Base-by-base conservation (phyloP, 2,797 vertebrate genomes). In the Channa striata region DNA sequence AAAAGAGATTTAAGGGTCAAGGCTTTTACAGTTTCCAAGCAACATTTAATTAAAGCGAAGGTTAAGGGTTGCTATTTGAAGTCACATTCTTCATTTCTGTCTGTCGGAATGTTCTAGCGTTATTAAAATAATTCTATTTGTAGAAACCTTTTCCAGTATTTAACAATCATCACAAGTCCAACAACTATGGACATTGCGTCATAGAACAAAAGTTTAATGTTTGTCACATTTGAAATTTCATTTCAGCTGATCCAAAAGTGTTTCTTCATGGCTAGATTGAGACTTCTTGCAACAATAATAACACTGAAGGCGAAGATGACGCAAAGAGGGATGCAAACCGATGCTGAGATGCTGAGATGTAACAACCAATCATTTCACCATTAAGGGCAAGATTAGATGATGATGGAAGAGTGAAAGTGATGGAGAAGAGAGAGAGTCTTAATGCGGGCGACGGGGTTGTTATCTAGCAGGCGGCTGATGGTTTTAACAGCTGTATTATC, bases 401-500 rank as follows among this genome's bases (percentile, higher is more conserved):
- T 16, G 63, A 58, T 33, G 25, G 58, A 25, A 4, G 73, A 83
- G 65, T 17, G 68, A 77, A 69, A 77, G 78, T 52, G 74, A 56
- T 47, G 30, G 69, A 67, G 65, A 56, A 11, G 34, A 40, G 25
- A 42, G 47, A 39, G 53, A 6, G 68, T 63, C 66, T 83, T 89
- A 90, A 84, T 70, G 74, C 75, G 78, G 78, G 62, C 79, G 87
- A 87, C 82, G 80, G 87, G 77, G 78, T 75, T 75, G 76, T 91
- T 92, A 92, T 93, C 90, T 88, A 5, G 77, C 72, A 76, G 83
- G 70, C 86, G 48, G 83, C 72, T 86, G 78, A 83, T 70, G 87
- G 84, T 83, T 89, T 89, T 90, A 89, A 88, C 83, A 89, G 87
- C 82, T 91, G 86, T 82, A 85, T 91, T 91, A 92, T 91, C 90